Evolutionary conservation across 2,113 vertebrate species (phyloP).

Genomic region (Ariopsis seemanni): DNA sequence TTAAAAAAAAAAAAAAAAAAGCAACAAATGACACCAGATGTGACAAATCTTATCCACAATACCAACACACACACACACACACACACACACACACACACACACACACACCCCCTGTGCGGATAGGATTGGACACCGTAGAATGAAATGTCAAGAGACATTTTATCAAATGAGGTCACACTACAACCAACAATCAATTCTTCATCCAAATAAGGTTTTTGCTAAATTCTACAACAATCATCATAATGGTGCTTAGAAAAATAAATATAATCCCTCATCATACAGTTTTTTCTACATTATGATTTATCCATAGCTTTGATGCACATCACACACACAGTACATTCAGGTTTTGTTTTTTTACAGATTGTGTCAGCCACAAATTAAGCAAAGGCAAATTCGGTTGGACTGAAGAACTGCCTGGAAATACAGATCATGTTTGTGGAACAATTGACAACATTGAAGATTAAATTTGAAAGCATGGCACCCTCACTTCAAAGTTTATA

Average conservation of each 20-base stretch:
- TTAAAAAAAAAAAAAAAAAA: background rate
- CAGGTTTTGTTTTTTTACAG: background rate
- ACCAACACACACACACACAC: background rate
- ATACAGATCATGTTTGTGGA: background rate
- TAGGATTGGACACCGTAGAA: background rate
- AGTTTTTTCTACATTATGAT: background rate
- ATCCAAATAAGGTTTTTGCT: background rate
- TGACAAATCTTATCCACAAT: background rate
- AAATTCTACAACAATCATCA: conserved; percentile 22
- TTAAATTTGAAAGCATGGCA: background rate
- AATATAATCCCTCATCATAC: conserved; percentile 32
- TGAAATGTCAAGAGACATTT: background rate
- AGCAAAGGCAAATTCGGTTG: background rate
- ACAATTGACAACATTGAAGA: background rate
- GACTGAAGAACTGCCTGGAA: background rate
- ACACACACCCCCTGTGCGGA: background rate
- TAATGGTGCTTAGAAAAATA: conserved; percentile 44
- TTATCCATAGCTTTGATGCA: background rate
- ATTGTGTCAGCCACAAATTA: background rate
- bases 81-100: background rate
- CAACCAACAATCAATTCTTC: background rate
- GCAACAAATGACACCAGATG: background rate
- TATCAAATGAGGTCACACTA: background rate
- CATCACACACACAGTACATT: conserved; percentile 2
- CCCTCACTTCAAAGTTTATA: background rate